A percentile compares a stretch with the other conserved stretches of the same genome.
These are phyloP conservation scores for Nasalis larvatus DNA, from an alignment of 2,113 vertebrate genomes.

Conservation along the genomic window DNA sequence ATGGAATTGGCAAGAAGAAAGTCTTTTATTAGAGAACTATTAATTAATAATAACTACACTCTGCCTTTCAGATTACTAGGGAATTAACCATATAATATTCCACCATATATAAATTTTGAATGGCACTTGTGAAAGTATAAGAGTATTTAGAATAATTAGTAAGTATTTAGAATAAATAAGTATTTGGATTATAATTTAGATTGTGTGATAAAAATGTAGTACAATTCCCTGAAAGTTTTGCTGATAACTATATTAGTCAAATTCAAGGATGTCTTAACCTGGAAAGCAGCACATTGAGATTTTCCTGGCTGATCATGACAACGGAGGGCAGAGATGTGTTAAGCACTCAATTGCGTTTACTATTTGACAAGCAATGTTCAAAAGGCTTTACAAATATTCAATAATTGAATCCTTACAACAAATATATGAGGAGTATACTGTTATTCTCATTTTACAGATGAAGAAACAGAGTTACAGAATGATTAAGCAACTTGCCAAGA, in stretches of 20 bases:
- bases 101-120: background rate
- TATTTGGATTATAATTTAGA: background rate
- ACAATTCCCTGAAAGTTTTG: background rate
- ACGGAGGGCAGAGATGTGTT: background rate
- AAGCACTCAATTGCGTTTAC: background rate
- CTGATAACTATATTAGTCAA: background rate
- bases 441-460: no score
- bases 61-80: background rate
- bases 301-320: background rate
- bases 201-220: background rate
- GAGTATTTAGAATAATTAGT: background rate
- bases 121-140: background rate
- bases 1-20: background rate
- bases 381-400: no score
- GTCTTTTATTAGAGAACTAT: background rate
- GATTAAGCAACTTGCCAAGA: background rate
- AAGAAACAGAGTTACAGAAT: background rate
- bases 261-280: background rate
- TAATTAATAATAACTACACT: background rate
- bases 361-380: background rate
- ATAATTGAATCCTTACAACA: no score
- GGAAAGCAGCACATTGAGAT: background rate
- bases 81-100: background rate
- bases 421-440: no score
- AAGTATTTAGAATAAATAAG: background rate